A percentile compares a stretch with the other conserved stretches of the same genome.
These are phyloP conservation scores for Drosophila mimica DNA, from an alignment of 2,888 invertebrate species.

Conservation along the genomic window DNA sequence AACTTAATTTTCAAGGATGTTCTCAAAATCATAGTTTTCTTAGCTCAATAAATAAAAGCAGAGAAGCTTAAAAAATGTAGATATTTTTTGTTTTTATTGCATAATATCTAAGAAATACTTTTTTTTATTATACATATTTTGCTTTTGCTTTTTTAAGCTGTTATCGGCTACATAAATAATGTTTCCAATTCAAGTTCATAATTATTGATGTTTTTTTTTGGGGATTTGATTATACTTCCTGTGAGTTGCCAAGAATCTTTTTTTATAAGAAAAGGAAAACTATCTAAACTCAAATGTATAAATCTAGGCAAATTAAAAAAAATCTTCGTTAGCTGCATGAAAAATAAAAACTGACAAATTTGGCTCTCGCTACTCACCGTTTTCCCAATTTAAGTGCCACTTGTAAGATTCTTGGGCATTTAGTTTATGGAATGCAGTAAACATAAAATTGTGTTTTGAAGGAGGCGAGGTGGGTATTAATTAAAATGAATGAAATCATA, in stretches of 20 bases:
- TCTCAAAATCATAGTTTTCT: not conserved
- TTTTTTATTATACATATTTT: not conserved
- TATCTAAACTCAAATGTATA: not conserved
- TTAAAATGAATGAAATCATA: slow-evolving; percentile 11
- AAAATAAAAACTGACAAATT: not conserved
- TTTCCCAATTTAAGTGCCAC: not conserved
- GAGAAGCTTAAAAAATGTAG: not conserved
- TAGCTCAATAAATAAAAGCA: not conserved
- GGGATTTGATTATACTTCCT: slow-evolving; percentile 7
- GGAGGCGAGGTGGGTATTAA: not conserved
- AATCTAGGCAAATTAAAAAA: not conserved
- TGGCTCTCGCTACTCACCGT: not conserved
- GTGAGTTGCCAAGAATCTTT: not conserved
- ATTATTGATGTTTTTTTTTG: slow-evolving; percentile 6
- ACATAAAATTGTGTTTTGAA: not conserved
- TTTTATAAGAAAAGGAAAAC: not conserved
- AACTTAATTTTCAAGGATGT: not conserved
- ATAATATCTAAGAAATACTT: not conserved
- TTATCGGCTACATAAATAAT: slow-evolving; percentile 1
- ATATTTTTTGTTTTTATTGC: not conserved
- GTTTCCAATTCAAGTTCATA: not conserved
- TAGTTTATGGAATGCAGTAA: not conserved
- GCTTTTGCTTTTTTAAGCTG: not conserved
- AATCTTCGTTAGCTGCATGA: not conserved
- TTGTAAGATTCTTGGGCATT: slow-evolving; percentile 7